These are phyloP conservation scores for Cepaea nemoralis DNA, from an alignment of 1,140 invertebrate genomes.

Conservation along the genomic window DNA sequence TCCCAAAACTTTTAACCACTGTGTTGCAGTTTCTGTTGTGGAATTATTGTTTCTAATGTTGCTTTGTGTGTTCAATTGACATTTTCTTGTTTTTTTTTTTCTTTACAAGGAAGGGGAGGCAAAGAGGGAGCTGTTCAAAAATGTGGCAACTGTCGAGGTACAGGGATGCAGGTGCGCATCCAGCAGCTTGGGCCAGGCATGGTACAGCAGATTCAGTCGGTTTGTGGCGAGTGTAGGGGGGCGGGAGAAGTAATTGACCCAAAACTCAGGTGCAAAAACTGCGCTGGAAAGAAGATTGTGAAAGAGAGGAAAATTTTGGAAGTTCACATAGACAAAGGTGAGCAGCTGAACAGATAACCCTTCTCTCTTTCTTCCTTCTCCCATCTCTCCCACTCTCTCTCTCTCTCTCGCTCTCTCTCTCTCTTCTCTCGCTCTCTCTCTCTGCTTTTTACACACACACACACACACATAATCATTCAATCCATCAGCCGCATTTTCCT, in stretches of 20 bases:
- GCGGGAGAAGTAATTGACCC: conserved; percentile 87
- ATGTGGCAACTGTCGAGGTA: conserved; percentile 89
- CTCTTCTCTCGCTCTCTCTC: no score
- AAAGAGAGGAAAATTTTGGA: conserved; percentile 95
- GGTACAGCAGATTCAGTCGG: conserved; percentile 94
- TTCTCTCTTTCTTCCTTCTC: no score
- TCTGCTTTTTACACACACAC: no score
- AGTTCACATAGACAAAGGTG: conserved; percentile 87
- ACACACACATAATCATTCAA: no score
- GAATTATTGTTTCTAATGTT: no score
- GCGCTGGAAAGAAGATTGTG: conserved; percentile 90
- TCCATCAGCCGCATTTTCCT: no score
- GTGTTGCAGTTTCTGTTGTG: no score
- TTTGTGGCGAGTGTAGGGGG: conserved; percentile 90
- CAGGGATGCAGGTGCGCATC: conserved; percentile 90
- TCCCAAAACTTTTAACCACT: no score
- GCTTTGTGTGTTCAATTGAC: no score
- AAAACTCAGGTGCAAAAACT: conserved; percentile 93
- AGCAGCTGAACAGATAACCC: no score
- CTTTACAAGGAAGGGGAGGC: conserved; percentile 80
- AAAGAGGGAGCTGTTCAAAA: conserved; percentile 89
- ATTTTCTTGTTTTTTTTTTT: conserved; percentile 19
- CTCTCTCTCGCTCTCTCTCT: no score
- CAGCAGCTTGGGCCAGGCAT: conserved; percentile 95
- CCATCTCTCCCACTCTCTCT: no score